These are phyloP conservation scores for Columbina picui DNA, from an alignment of 2,113 vertebrate species.

Conservation along the genomic window DNA sequence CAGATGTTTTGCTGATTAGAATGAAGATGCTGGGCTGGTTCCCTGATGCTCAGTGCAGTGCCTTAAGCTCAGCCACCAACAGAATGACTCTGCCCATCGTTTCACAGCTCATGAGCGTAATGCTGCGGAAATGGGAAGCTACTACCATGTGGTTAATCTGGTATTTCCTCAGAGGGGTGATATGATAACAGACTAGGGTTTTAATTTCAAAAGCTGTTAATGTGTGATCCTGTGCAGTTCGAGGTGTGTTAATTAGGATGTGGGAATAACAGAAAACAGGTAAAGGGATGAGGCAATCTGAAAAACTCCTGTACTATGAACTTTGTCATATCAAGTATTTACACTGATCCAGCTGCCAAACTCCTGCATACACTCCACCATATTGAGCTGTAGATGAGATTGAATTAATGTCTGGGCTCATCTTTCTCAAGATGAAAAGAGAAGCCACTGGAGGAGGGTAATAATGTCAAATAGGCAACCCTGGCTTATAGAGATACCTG, in stretches of 20 bases:
- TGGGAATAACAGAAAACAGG: neutral
- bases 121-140: neutral
- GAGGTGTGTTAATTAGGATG: neutral
- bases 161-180: neutral
- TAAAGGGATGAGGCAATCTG: neutral
- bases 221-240: neutral
- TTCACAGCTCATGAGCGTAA: neutral
- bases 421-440: neutral
- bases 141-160: neutral
- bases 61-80: fast-evolving
- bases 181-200: neutral
- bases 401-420: neutral
- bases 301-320: neutral
- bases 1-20: neutral
- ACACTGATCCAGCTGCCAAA: neutral
- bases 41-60: fast-evolving
- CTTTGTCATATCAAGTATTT: neutral
- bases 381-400: neutral
- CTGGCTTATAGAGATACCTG: neutral
- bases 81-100: fast-evolving
- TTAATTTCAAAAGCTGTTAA: neutral
- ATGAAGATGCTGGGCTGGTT: neutral
- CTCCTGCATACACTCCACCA: neutral
- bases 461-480: neutral
- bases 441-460: neutral